A percentile compares a stretch with the other conserved stretches of the same genome.
These are phyloP conservation scores for Macquaria ambigua DNA, from an alignment of 2,113 vertebrate species.

Conservation along the genomic window DNA sequence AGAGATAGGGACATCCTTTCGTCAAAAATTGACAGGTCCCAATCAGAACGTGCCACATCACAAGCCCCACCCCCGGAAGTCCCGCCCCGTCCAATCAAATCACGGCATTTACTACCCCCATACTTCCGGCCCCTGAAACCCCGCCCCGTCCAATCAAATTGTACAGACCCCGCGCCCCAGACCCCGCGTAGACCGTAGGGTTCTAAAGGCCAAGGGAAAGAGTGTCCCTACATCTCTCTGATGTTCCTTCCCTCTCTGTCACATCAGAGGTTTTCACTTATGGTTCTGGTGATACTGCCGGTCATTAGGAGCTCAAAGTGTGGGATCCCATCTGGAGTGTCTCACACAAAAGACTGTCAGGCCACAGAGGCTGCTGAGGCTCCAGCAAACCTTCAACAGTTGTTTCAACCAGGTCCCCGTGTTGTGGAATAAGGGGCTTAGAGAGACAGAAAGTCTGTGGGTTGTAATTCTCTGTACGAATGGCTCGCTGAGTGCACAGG, in stretches of 20 bases:
- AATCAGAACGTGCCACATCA: no score
- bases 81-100: no score
- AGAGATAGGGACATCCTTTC: no score
- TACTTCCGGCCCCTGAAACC: no score
- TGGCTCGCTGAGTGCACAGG: conserved; percentile 48
- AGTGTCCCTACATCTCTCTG: no score
- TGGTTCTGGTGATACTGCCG: conserved; percentile 65
- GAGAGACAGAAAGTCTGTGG: conserved; percentile 74
- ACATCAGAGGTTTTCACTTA: conserved; percentile 75
- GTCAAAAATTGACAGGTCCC: no score
- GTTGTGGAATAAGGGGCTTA: conserved; percentile 53
- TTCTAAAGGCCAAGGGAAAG: no score
- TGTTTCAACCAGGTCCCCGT: conserved; percentile 60
- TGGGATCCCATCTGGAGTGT: conserved; percentile 81
- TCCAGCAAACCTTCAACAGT: conserved; percentile 72
- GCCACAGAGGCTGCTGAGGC: conserved; percentile 57
- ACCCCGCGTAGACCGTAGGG: no score
- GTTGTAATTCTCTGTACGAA: conserved; percentile 59
- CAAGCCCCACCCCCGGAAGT: no score
- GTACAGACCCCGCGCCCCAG: no score
- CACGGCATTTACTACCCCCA: no score
- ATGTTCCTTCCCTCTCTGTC: conserved; percentile 69
- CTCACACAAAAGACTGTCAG: conserved; percentile 71
- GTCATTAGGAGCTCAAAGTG: conserved; percentile 78
- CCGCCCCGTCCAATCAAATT: no score